Conservation (phyloP, 2,888 invertebrate genomes). For the Drosophila longiperda region DNA sequence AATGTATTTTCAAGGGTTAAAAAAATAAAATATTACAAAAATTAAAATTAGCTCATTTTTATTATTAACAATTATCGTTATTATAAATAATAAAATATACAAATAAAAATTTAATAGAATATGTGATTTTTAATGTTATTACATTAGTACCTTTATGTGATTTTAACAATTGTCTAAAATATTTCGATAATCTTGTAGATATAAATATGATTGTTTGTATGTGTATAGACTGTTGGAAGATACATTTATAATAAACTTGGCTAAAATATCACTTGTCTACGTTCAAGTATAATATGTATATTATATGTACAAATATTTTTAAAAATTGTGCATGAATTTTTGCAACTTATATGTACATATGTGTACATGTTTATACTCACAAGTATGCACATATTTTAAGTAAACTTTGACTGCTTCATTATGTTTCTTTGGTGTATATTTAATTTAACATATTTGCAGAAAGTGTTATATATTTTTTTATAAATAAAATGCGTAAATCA, state of each 20-base stretch:
- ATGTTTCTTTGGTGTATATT: conserved; percentile 17
- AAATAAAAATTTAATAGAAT: conserved; percentile 10
- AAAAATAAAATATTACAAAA: conserved; percentile 2
- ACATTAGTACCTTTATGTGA: background rate
- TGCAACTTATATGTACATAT: background rate
- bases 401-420: background rate
- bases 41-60: conserved; percentile 4
- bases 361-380: background rate
- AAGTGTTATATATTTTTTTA: background rate
- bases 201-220: background rate
- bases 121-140: background rate
- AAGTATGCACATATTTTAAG: background rate
- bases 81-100: conserved; percentile 7
- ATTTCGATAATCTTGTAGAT: background rate
- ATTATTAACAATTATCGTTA: conserved; percentile 8
- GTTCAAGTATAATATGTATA: background rate
- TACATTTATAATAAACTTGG: background rate
- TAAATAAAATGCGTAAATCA: background rate
- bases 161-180: background rate
- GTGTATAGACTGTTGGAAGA: background rate
- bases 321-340: background rate
- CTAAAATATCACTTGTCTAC: background rate
- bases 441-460: background rate
- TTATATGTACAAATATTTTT: background rate
- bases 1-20: conserved; percentile 20